Base-by-base conservation (phyloP, 2,113 vertebrate species). In the Nymphicus hollandicus region DNA sequence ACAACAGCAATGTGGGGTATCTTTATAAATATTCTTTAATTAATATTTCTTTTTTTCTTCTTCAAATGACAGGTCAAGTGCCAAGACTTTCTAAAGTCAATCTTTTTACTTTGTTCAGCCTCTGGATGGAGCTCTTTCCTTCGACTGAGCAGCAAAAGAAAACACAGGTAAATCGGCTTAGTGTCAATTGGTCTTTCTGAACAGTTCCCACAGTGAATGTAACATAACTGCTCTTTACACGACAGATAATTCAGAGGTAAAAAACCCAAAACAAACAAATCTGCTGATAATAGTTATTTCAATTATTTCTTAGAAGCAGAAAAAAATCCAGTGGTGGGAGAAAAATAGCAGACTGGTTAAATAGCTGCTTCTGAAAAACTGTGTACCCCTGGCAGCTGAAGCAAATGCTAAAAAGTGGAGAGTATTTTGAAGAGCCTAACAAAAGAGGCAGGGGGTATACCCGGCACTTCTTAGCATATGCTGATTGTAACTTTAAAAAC, bases 101-200 rank as follows among this genome's bases (percentile, higher is more conserved):
- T 96, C 98, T 99, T 69, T 99, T 99, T 86, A 99, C 99, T 41
- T 93, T 99, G 85, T 91, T 99, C 93, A 99, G 99, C 93, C 97
- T 99, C 77, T 99, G 99, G 99, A 99, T 99, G 99, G 99, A 99
- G 91, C 97, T 99, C 60, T 99, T 99, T 78, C 99, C 99, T 44
- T 98, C 96, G 1, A 69, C 89, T 39, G 94, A 97, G 63, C 79
- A 96, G 41, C 98, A 95, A 72, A 97, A 96, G 64, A 98, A 97
- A 94, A 83, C 94, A 12, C 95, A 97, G 96, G 98, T 98, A 98
- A 96, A 87, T 63, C 10, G 4, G 3, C 70, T 95, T 96, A 20
- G 28, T 7, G 1, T 81, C 86, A 58, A 6, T 7, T 90, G 35
- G 12, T 55, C n/a, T 93, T 94, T 81, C 66, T 90, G 76, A 94